Conservation (phyloP, 2,113 vertebrate species). For the Turdus rufiventris region DNA sequence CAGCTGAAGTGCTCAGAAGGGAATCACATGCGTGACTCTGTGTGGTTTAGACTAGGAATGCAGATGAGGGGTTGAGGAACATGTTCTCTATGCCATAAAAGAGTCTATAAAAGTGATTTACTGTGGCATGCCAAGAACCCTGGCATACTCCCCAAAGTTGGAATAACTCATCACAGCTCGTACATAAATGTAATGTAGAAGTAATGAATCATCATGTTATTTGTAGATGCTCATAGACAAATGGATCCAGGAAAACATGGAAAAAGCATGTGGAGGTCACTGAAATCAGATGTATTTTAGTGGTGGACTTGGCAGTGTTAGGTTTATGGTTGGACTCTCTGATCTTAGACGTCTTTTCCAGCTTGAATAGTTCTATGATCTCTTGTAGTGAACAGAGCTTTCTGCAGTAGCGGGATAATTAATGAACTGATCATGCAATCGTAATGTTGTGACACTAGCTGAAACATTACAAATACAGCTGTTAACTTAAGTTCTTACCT, state of each 20-base stretch:
- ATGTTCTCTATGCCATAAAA: not conserved
- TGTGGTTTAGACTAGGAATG: not conserved
- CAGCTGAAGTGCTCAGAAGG: not conserved
- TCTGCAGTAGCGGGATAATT: not conserved
- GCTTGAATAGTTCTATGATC: not conserved
- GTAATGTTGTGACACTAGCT: slow-evolving; percentile 3
- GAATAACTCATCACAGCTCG: not conserved
- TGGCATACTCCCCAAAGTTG: not conserved
- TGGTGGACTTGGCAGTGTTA: not conserved
- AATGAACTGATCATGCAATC: not conserved
- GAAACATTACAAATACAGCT: not conserved
- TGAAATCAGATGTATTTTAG: not conserved
- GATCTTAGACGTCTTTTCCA: not conserved
- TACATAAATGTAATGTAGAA: not conserved
- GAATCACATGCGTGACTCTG: not conserved
- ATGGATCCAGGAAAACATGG: not conserved
- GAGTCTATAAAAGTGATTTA: not conserved
- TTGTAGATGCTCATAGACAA: not conserved
- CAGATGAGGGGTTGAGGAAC: not conserved
- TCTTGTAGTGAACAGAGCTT: not conserved
- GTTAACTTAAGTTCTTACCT: not conserved
- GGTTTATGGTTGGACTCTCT: not conserved
- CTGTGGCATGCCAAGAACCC: not conserved
- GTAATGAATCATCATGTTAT: not conserved
- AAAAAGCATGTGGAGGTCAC: not conserved